phyloP scores from a whole-genome alignment of 2,113 vertebrate genomes.

The Tetrax tetrax region DNA sequence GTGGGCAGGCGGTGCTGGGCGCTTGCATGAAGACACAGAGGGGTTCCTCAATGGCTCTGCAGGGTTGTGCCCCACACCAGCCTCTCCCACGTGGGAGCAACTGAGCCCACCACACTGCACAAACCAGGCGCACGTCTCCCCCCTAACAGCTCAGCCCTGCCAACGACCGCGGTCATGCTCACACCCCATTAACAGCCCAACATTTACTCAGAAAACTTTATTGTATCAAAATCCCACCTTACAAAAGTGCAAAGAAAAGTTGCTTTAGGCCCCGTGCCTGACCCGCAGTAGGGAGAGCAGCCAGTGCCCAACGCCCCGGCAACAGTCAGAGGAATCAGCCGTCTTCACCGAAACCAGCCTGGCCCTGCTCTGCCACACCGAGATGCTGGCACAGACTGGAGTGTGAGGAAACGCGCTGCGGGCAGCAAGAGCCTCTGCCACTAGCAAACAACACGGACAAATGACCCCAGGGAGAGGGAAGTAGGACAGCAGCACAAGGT shows the following conservation, averaged over 20 bases:
- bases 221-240: conserved; percentile 58
- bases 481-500: neutral
- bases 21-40: neutral
- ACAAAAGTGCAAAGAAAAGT: conserved; percentile 45
- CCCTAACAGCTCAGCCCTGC: neutral
- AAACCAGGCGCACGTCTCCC: rapidly evolving
- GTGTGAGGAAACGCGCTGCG: rapidly evolving
- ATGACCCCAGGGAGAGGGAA: neutral
- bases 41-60: neutral
- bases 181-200: neutral
- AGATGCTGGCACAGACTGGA: neutral
- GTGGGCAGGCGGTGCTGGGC: neutral
- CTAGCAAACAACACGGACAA: neutral
- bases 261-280: conserved; percentile 13
- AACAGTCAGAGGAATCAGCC: neutral
- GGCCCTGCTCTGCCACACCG: neutral
- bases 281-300: neutral
- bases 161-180: neutral
- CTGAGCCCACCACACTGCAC: rapidly evolving
- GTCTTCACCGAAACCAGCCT: neutral
- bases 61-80: rapidly evolving
- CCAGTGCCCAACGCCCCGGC: neutral
- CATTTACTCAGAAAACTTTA: conserved; percentile 61
- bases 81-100: rapidly evolving
- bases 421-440: neutral